A percentile compares a stretch with the other conserved stretches of the same genome.
These are phyloP conservation scores for Etheostoma spectabile DNA, from an alignment of 2,113 vertebrate genomes.

Conservation along the genomic window DNA sequence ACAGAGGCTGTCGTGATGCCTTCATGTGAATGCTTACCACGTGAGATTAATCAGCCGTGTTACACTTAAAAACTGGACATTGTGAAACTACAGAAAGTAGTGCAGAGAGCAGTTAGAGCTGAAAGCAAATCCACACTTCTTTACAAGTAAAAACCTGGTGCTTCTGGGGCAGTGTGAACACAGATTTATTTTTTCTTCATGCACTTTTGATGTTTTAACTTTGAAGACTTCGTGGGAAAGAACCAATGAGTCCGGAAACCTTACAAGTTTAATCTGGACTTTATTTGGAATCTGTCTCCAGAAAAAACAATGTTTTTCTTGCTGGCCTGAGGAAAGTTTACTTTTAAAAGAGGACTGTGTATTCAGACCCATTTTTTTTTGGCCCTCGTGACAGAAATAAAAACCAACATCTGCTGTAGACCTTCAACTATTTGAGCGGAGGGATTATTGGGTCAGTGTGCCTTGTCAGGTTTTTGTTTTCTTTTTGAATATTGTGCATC, in stretches of 20 bases:
- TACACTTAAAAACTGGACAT: background rate
- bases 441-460: constrained; percentile 52
- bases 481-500: constrained; percentile 18
- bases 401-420: constrained; percentile 45
- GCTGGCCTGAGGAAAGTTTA: constrained; percentile 10
- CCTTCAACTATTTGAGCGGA: background rate
- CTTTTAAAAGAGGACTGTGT: constrained; percentile 37
- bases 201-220: background rate
- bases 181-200: background rate
- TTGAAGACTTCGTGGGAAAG: background rate
- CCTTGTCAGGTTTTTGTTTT: constrained; percentile 29
- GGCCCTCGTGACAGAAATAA: constrained; percentile 63
- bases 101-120: background rate
- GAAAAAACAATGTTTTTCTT: constrained; percentile 6
- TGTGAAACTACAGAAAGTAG: background rate
- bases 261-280: constrained; percentile 13
- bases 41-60: constrained; percentile 5
- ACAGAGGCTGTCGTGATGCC: background rate
- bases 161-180: background rate
- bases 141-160: background rate
- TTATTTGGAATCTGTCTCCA: constrained; percentile 1
- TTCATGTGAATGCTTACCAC: background rate
- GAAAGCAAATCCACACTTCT: background rate
- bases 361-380: constrained; percentile 59
- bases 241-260: background rate